Conservation (phyloP, 2,888 invertebrate species). For the Cerceris ruficornis region DNA sequence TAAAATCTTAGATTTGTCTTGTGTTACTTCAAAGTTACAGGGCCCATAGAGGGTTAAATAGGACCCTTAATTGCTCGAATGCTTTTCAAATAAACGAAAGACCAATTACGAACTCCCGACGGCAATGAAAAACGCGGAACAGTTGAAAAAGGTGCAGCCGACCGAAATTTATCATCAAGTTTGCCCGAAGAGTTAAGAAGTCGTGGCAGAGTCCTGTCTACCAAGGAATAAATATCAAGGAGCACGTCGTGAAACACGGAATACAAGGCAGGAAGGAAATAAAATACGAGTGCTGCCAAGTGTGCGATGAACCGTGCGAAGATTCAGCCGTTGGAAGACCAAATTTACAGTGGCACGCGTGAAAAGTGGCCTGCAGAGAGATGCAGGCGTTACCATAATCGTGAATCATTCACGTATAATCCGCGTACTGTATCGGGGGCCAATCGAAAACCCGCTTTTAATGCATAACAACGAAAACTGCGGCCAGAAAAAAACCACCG, state of each 20-base stretch:
- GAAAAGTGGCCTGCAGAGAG: conserved; percentile 53
- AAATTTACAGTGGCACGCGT: conserved; percentile 54
- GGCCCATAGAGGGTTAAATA: no score
- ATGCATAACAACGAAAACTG: conserved; percentile 1
- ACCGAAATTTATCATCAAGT: conserved; percentile 3
- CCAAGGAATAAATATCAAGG: conserved; percentile 42
- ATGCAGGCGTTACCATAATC: conserved; percentile 47
- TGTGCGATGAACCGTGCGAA: conserved; percentile 57
- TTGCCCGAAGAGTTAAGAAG: conserved; percentile 1
- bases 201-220: neutral
- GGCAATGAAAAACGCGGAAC: no score
- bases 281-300: conserved; percentile 59
- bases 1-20: no score
- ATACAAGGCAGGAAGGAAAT: conserved; percentile 49
- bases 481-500: neutral
- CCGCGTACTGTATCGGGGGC: conserved; percentile 19
- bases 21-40: no score
- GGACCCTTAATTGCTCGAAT: no score
- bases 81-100: neutral
- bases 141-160: neutral
- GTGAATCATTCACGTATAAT: conserved; percentile 54
- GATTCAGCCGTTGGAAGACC: conserved; percentile 47
- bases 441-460: conserved; percentile 19
- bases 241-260: conserved; percentile 38
- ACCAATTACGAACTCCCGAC: neutral